Evolutionary conservation across 1,140 invertebrate genomes (phyloP), one percentile per base, ranked within the genome.

Genomic region (Cyphomyrmex costatus): DNA sequence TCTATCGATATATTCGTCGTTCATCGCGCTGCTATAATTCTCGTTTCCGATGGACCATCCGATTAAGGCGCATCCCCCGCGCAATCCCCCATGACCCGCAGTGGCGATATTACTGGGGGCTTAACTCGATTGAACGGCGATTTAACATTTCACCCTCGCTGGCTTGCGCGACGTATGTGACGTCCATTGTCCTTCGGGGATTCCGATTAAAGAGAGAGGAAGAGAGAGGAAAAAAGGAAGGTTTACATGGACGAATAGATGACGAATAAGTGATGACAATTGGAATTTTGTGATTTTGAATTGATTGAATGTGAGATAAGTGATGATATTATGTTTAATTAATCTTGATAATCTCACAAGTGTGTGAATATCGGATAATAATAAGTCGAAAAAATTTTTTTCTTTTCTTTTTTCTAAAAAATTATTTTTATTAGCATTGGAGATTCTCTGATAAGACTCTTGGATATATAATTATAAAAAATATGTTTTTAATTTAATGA

Each of bases 141-240:
- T 94, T 94, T 91, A 91, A 91, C 90, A 88, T 93, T 93, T 93
- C 89, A 85, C 90, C 91, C 90, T 56, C 89, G 87, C 90, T 87
- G 89, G 86, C 82, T 92, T 89, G 90, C 89, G 91, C 92, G 90
- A 91, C 89, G 91, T 83, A 78, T 80, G 86, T 93, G 88, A 92
- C 93, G 92, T 94, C 92, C 91, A 94, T 94, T 94, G 93, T 94
- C 93, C 94, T 92, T 92, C 87, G 77, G 91, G 91, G 93, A 94
- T 91, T 93, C 53, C 68, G 60, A 73, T n/a, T 36, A 77, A 53
- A 76, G 21, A 24, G 65, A 36, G 63, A 56, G 53, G 21, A 2
- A 56, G n/a, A n/a, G 19, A 56, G 53, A 56, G 19, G 14, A n/a
- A 5, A 53, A n/a, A 24, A 46, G 42, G 66, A 58, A 76, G 76